Base-by-base conservation (phyloP, 2,797 vertebrate genomes). In the Arrhamphus sclerolepis region DNA sequence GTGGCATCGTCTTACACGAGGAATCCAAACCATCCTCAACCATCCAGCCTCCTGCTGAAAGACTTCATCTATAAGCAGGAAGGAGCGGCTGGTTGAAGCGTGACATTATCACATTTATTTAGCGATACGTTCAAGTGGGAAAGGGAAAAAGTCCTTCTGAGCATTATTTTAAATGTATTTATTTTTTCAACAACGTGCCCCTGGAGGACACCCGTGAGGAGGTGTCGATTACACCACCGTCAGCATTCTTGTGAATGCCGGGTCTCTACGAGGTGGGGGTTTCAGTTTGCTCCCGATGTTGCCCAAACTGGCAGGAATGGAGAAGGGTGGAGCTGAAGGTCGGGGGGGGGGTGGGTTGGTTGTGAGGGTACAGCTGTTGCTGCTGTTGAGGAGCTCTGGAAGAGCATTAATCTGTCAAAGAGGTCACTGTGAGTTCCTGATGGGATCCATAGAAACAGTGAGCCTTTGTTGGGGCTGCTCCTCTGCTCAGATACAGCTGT, bases 221-320 rank as follows among this genome's bases (percentile, higher is more conserved):
- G 76, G 89, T 87, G 62, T 86, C 7, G 34, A 57, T 91, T 92
- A 87, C 83, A 0, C 44, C 19, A 5, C 60, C n/a, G 76, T 92
- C 91, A 92, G 91, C 92, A 70, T 88, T 88, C 84, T 73, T 46
- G 40, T 38, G 60, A 77, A 84, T 58, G 75, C 70, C 31, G 5
- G 82, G 78, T 55, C 92, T 88, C 70, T 91, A 88, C 89, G 89
- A 75, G 90, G 91, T 50, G 28, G 14, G 57, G 55, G 61, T 24
- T 47, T 62, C 52, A 60, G 75, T 66, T 67, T 43, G 79, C 89
- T 90, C 93, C 90, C 76, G 8, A n/a, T 44, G 66, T 62, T 31
- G 3, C 62, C 57, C 62, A 42, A 72, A 89, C 77, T 74, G 59
- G n/a, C 29, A 26, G 24, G 63, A 66, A 51, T 3, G 26, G n/a